A percentile compares a stretch with the other conserved stretches of the same genome.
Conservation (phyloP, 2,888 invertebrate species). For the Blomia tropicalis region DNA sequence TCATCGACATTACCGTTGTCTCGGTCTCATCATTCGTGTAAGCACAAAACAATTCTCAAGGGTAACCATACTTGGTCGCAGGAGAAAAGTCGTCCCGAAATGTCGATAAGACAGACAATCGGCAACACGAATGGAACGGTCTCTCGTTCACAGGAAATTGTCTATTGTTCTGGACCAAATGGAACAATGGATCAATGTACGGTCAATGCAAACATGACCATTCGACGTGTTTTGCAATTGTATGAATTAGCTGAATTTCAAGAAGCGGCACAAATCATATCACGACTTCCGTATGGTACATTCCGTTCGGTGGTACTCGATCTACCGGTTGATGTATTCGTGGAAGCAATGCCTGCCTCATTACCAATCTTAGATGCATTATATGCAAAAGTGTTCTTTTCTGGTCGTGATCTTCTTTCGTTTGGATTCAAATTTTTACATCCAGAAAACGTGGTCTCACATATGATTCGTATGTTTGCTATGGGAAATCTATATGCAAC, state of each 20-base stretch:
- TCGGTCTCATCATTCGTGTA: constrained; percentile 7
- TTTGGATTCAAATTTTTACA: constrained; percentile 38
- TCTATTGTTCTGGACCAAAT: constrained; percentile 11
- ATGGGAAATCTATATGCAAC: constrained; percentile 34
- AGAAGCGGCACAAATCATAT: constrained; percentile 72
- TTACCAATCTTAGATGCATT: constrained; percentile 70
- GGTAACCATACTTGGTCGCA: background rate
- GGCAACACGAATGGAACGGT: background rate
- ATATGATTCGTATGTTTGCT: constrained; percentile 60
- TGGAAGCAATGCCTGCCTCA: constrained; percentile 76
- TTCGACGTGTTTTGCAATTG: constrained; percentile 50
- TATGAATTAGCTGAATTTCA: constrained; percentile 73
- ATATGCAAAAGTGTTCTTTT: constrained; percentile 41
- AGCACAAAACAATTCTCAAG: background rate
- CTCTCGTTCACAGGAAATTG: background rate
- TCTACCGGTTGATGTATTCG: constrained; percentile 64
- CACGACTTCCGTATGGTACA: constrained; percentile 60
- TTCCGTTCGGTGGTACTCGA: constrained; percentile 51
- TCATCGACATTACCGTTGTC: constrained; percentile 1
- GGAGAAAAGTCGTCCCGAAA: background rate
- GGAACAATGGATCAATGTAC: constrained; percentile 12
- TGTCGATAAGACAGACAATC: background rate
- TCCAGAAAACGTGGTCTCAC: constrained; percentile 67
- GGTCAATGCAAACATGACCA: constrained; percentile 32
- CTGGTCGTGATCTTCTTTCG: constrained; percentile 19